These are phyloP conservation scores for Sorex araneus DNA, from an alignment of 2,113 vertebrate species.

Conservation along the genomic window DNA sequence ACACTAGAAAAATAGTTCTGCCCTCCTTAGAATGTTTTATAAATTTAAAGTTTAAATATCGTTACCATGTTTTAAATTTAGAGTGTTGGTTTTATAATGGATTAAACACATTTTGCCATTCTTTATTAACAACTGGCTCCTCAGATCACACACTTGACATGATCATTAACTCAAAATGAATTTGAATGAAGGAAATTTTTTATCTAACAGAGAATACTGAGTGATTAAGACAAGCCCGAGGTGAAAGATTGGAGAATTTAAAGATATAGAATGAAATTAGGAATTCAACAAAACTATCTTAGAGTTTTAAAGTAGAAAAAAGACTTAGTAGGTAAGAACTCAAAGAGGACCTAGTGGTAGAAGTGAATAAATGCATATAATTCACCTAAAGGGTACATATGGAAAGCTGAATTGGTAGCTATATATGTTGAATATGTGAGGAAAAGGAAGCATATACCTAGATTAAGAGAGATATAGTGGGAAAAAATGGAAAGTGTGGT, in stretches of 20 bases:
- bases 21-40: conserved; percentile 35
- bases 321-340: conserved; percentile 18
- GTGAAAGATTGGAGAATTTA: not conserved
- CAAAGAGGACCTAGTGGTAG: conserved; percentile 16
- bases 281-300: not conserved
- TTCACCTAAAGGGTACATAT: conserved; percentile 4
- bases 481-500: conserved; percentile 32
- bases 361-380: conserved; percentile 25
- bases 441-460: conserved; percentile 40
- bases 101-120: conserved; percentile 36
- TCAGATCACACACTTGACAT: conserved; percentile 43
- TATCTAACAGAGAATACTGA: conserved; percentile 49
- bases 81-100: conserved; percentile 35
- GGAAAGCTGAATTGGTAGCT: conserved; percentile 46
- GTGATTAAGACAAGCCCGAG: not conserved
- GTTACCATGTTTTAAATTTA: too few relatives aligned
- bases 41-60: not conserved
- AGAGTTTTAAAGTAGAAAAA: not conserved
- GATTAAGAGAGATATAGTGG: conserved; percentile 51
- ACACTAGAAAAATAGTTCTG: conserved; percentile 4
- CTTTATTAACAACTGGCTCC: conserved; percentile 32
- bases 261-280: conserved; percentile 48
- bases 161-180: conserved; percentile 23
- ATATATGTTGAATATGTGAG: not conserved
- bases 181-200: conserved; percentile 27